Percentiles rank a stretch among this genome's conserved stretches.
phyloP scores from a whole-genome alignment of 1,140 invertebrate genomes.

The Ladona fulva region DNA sequence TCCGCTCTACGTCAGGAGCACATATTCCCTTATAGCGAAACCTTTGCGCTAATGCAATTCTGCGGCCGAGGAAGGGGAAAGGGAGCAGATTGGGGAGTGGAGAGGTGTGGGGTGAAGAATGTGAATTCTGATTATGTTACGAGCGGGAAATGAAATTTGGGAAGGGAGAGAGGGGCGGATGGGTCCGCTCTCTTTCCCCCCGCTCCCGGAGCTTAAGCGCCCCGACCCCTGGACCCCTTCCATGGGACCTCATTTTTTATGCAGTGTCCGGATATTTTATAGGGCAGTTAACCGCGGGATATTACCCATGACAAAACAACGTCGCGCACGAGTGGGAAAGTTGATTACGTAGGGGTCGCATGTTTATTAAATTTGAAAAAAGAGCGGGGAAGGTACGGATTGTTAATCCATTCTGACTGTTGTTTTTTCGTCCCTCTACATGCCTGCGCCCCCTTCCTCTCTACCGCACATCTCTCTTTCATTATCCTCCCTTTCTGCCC shows the following conservation, averaged over 20 bases:
- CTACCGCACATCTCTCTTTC: background rate
- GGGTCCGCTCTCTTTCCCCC: background rate
- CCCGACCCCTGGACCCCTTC: background rate
- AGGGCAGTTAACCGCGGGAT: constrained; percentile 6
- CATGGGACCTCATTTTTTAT: background rate
- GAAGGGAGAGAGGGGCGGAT: background rate
- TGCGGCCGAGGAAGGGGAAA: background rate
- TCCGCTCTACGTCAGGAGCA: no score
- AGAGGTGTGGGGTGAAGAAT: background rate
- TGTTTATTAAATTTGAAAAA: constrained; percentile 9
- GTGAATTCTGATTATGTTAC: background rate
- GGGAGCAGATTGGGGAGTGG: background rate
- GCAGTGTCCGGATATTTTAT: constrained; percentile 9
- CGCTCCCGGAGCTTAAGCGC: background rate
- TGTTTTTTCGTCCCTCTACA: background rate
- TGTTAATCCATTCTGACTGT: background rate
- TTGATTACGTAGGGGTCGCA: background rate
- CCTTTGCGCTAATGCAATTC: no score
- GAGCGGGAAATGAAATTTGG: constrained; percentile 8
- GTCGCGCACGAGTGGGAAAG: background rate
- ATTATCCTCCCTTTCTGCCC: no score
- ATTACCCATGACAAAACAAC: constrained; percentile 9
- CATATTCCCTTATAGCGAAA: no score
- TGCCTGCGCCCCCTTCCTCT: background rate
- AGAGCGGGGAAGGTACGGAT: background rate